Conservation (phyloP, 92 coral and sea anemone genomes). For the Epizoanthus fatuus region DNA sequence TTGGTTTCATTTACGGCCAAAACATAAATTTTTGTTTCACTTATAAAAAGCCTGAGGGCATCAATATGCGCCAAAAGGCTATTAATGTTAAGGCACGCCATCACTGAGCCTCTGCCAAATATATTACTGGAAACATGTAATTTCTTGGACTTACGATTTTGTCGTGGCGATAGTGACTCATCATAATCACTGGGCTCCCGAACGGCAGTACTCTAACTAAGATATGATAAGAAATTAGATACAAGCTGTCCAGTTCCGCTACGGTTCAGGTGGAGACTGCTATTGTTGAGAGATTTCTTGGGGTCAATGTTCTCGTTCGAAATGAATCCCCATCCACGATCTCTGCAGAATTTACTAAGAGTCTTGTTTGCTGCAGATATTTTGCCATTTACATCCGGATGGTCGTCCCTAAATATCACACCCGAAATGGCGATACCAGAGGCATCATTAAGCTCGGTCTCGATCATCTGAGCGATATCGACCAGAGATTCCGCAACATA, state of each 20-base stretch:
- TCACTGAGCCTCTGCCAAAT: not conserved
- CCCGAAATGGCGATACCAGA: not conserved
- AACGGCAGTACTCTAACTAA: not conserved
- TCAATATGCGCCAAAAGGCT: not conserved
- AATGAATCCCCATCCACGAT: not conserved
- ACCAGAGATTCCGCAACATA: not conserved
- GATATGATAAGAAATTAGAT: not conserved
- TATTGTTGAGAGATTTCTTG: not conserved
- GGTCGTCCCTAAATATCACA: constrained; percentile 11
- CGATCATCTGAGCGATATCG: constrained; percentile 4
- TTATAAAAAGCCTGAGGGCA: constrained; percentile 14
- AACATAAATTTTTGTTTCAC: constrained; percentile 14
- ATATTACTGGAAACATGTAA: constrained; percentile 5
- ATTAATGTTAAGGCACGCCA: no score
- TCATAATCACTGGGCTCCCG: not conserved
- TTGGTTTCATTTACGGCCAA: constrained; percentile 1
- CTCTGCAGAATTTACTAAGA: not conserved
- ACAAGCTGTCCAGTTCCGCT: constrained; percentile 4
- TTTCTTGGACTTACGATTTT: constrained; percentile 4
- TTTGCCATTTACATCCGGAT: constrained; percentile 36
- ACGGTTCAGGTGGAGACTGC: constrained; percentile 1
- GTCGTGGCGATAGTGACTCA: not conserved
- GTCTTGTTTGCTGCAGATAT: constrained; percentile 30
- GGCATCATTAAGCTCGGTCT: not conserved
- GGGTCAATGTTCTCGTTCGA: not conserved